These are phyloP conservation scores for Ditula angustiorana DNA, from an alignment of 2,888 invertebrate genomes.

Conservation along the genomic window DNA sequence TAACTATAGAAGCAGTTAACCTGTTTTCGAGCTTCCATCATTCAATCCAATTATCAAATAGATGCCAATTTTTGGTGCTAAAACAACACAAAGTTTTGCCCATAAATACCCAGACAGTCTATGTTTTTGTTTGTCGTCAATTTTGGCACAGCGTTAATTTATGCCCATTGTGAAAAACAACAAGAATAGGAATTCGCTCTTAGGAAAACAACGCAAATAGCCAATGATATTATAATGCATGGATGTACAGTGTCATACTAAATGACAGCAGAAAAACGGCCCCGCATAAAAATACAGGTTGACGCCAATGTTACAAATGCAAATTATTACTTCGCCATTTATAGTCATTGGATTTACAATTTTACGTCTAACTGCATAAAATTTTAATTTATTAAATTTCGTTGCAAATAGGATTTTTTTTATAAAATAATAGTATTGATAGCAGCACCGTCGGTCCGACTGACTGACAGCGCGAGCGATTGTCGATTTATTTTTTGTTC, in stretches of 20 bases:
- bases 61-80: conserved; percentile 14
- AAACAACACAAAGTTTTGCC: neutral
- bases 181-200: neutral
- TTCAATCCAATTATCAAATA: conserved; percentile 1
- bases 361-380: too few species aligned
- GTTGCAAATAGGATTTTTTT: too few species aligned
- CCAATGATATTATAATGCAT: neutral
- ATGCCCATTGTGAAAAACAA: neutral
- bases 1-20: neutral
- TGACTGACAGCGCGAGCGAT: too few species aligned
- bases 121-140: conserved; percentile 19
- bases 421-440: too few species aligned
- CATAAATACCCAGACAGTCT: conserved; percentile 4
- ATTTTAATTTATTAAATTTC: too few species aligned
- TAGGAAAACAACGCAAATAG: neutral
- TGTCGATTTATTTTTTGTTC: too few species aligned
- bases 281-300: too few species aligned
- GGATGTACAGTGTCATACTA: neutral
- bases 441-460: too few species aligned
- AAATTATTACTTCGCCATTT: too few species aligned
- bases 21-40: neutral
- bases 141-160: neutral
- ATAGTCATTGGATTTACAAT: too few species aligned
- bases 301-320: too few species aligned
- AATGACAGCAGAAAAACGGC: too few species aligned